Conservation (phyloP, 2,113 vertebrate genomes). For the Eonycteris spelaea region DNA sequence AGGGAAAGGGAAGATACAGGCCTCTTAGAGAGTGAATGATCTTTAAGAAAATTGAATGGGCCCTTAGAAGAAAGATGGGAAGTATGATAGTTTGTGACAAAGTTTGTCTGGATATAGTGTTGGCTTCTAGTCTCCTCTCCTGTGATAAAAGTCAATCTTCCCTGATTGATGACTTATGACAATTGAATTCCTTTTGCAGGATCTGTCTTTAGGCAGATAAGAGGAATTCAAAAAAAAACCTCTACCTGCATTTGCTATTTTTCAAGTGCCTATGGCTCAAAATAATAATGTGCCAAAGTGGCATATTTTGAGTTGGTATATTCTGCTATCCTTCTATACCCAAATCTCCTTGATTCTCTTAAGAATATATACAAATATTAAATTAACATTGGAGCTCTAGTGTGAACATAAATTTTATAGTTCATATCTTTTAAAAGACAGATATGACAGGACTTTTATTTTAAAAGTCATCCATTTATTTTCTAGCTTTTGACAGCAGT, state of each 20-base stretch:
- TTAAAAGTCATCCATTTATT: not conserved
- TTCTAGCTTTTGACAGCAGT: not conserved
- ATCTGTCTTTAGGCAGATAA: not conserved
- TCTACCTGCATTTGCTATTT: not conserved
- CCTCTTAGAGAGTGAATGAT: not conserved
- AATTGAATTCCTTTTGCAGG: not conserved
- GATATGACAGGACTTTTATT: not conserved
- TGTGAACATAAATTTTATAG: not conserved
- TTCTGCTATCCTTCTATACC: not conserved
- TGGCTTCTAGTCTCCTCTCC: not conserved
- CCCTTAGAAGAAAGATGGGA: not conserved
- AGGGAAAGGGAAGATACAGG: too few species aligned
- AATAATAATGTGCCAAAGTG: not conserved
- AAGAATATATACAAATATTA: not conserved
- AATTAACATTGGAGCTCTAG: not conserved
- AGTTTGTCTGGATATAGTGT: not conserved
- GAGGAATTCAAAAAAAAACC: not conserved
- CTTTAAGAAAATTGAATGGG: not conserved
- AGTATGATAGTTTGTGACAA: not conserved
- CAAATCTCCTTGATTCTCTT: slow-evolving; percentile 14
- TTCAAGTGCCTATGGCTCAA: not conserved
- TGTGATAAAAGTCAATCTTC: not conserved
- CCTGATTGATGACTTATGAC: not conserved
- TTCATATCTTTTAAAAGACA: not conserved
- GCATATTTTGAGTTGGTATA: not conserved